A percentile compares a stretch with the other conserved stretches of the same genome.
Conservation (phyloP, 2,797 vertebrate genomes). For the Pseudomugil tenellus region DNA sequence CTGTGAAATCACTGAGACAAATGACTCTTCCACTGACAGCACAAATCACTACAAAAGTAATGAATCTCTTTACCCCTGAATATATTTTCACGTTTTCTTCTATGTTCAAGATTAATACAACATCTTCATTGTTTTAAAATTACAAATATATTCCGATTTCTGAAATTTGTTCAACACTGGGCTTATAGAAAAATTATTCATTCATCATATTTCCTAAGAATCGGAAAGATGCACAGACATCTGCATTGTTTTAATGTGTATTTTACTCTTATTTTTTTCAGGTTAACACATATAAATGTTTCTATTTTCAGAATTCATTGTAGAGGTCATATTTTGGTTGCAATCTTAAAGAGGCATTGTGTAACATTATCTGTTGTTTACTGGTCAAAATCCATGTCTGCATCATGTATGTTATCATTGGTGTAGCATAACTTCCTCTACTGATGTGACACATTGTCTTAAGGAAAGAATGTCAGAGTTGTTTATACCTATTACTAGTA, state of each 20-base stretch:
- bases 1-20: slow-evolving; percentile 47
- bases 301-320: no score
- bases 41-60: slow-evolving; percentile 30
- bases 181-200: background rate
- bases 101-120: background rate
- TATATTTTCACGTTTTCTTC: background rate
- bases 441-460: no score
- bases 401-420: no score
- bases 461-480: no score
- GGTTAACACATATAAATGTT: no score
- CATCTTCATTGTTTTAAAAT: background rate
- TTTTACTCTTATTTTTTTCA: background rate
- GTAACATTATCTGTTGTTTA: no score
- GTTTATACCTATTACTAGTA: no score
- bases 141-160: background rate
- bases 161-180: background rate
- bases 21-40: slow-evolving; percentile 41
- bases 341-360: no score
- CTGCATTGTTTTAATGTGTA: background rate
- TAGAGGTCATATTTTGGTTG: no score
- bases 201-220: background rate
- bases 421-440: no score
- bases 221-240: background rate
- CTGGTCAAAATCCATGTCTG: no score
- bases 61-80: slow-evolving; percentile 26